Conservation (phyloP, 2,113 vertebrate species). For the Bos javanicus region DNA sequence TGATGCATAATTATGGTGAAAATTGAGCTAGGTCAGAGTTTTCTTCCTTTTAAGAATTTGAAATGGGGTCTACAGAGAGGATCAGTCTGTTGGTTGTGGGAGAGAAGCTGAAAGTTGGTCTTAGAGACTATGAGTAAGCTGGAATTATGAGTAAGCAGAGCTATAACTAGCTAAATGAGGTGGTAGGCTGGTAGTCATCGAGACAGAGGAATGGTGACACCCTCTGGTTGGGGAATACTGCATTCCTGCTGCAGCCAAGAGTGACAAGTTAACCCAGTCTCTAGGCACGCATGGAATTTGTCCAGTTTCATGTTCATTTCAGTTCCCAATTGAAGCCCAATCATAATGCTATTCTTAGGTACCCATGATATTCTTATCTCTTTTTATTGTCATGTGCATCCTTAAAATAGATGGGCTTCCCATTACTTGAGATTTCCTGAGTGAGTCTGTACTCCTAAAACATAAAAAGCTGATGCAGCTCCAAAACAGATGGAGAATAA, state of each 20-base stretch:
- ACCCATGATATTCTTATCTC: neutral
- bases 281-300: neutral
- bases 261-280: neutral
- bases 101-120: neutral
- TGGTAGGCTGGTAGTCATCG: neutral
- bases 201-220: neutral
- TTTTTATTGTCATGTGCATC: neutral
- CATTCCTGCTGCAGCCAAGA: neutral
- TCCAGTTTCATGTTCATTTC: neutral
- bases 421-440: neutral
- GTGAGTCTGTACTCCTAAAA: neutral
- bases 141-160: conserved; percentile 46
- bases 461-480: neutral
- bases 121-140: neutral
- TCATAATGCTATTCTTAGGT: neutral
- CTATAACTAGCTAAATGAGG: conserved; percentile 28
- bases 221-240: neutral
- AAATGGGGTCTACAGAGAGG: neutral
- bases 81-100: neutral
- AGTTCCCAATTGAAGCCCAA: neutral
- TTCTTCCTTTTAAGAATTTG: neutral
- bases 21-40: neutral
- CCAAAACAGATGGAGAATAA: neutral
- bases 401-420: conserved; percentile 38
- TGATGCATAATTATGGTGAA: neutral